Base-by-base conservation (phyloP, 2,797 vertebrate species). In the Benthosema pterotum region DNA sequence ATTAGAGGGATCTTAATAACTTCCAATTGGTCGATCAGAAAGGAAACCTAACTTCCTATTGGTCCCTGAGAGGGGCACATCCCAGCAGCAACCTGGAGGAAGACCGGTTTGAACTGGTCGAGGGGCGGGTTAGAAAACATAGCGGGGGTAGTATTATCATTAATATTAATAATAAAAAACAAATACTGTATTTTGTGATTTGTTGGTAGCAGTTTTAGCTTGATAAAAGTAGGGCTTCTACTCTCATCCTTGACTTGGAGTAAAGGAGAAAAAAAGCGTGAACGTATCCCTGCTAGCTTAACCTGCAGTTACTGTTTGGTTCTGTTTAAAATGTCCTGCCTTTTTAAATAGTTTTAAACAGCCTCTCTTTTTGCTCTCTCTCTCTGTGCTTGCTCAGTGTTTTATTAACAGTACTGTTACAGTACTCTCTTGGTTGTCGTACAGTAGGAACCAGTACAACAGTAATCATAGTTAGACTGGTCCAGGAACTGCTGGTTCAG, bases 121-220 rank as follows among this genome's bases (percentile, higher is more conserved):
- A 56, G 72, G 66, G 75, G 79, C 13, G 45, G 45, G 78, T 77
- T 63, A 69, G 48, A 83, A 69, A 65, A 64, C 77, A 55, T 89
- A 84, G 32, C 8, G 85, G 85, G 77, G 75, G 71, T 88, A 83
- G 83, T 81, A 64, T 85, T 77, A 77, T 61, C 45, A 59, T 89
- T 91, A 91, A 87, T 86, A 82, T 89, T 87, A 85, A 85, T 89
- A 83, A 13, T n/a, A 53, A 38, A 61, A 71, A 62, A 17, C 52
- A 74, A 83, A 83, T 77, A 72, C 74, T 87, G 89, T 90, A 87
- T 80, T 87, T 91, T 87, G 91, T 93, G 90, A 86, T 89, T 92
- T 88, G 91, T 91, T 91, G 58, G 90, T 93, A 92, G 91, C 90
- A 73, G 80, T 91, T 89, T 89, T 91, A 92, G 88, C 89, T 87